phyloP scores from a whole-genome alignment of 2,113 vertebrate species.

The Siphamia tubifer region DNA sequence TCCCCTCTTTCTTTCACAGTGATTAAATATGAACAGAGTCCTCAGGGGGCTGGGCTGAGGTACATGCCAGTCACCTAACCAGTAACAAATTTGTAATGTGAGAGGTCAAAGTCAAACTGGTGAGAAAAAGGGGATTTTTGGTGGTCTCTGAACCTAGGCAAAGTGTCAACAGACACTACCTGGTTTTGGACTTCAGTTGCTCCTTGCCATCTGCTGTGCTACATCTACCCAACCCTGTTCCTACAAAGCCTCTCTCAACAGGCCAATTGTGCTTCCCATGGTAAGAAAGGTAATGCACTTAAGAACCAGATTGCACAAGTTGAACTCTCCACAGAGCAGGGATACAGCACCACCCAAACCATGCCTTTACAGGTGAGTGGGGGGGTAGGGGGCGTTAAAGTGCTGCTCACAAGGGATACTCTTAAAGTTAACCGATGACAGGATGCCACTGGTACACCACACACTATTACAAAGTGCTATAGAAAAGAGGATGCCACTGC shows the following conservation, averaged over 20 bases:
- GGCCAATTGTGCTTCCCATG: not conserved
- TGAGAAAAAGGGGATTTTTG: not conserved
- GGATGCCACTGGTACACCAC: constrained; percentile 51
- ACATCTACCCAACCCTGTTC: constrained; percentile 16
- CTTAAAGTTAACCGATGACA: constrained; percentile 22
- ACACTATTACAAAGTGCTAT: constrained; percentile 65
- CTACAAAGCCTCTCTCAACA: constrained; percentile 7
- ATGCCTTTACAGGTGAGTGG: not conserved
- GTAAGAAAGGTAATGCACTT: constrained; percentile 6
- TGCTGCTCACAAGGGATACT: constrained; percentile 39
- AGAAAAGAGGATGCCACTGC: constrained; percentile 49
- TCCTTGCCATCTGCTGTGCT: constrained; percentile 8
- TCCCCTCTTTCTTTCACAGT: constrained; percentile 71
- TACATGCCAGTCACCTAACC: not conserved
- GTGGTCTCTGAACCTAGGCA: not conserved
- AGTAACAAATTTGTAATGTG: not conserved
- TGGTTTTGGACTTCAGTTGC: not conserved
- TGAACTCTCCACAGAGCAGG: constrained; percentile 1
- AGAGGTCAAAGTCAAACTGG: not conserved
- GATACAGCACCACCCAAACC: not conserved
- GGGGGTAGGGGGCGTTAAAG: not conserved
- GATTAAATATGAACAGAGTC: constrained; percentile 43
- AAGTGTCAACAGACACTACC: not conserved
- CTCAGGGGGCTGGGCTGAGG: constrained; percentile 11
- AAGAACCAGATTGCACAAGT: not conserved